Evolutionary conservation across 2,797 vertebrate species (phyloP).

Genomic region (Anolis apletophallus): DNA sequence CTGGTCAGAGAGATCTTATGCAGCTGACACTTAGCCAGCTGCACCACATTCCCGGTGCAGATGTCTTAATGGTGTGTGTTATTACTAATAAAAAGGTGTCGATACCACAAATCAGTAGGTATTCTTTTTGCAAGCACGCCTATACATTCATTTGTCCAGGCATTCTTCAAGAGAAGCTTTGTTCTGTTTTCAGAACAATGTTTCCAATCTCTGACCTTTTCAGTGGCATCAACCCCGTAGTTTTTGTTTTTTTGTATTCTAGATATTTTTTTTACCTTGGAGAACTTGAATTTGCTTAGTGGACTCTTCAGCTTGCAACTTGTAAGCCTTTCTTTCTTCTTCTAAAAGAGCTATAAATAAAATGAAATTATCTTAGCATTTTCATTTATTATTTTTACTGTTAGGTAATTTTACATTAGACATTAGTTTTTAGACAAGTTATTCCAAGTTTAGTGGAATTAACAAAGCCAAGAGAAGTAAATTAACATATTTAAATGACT

Average conservation of each 20-base stretch:
- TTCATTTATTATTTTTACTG: conserved; percentile 52
- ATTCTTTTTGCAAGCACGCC: neutral
- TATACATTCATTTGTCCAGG: neutral
- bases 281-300: conserved; percentile 95
- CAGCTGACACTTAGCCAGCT: too few relatives aligned
- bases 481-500: conserved; percentile 27
- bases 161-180: neutral
- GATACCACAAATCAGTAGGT: too few relatives aligned
- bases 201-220: neutral
- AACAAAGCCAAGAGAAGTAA: conserved; percentile 37
- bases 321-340: conserved; percentile 91
- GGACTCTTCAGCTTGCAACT: conserved; percentile 91
- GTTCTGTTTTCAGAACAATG: conserved; percentile 1
- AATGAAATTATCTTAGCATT: conserved; percentile 52
- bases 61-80: neutral
- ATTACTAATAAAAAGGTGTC: neutral
- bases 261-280: conserved; percentile 84
- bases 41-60: too few relatives aligned
- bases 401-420: neutral
- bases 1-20: too few relatives aligned
- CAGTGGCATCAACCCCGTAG: neutral
- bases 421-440: conserved; percentile 44
- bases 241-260: neutral
- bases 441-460: conserved; percentile 31
- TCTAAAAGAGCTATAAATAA: conserved; percentile 88